Evolutionary conservation across 2,113 vertebrate genomes (phyloP).

Genomic region (Gymnocephalus cernua): DNA sequence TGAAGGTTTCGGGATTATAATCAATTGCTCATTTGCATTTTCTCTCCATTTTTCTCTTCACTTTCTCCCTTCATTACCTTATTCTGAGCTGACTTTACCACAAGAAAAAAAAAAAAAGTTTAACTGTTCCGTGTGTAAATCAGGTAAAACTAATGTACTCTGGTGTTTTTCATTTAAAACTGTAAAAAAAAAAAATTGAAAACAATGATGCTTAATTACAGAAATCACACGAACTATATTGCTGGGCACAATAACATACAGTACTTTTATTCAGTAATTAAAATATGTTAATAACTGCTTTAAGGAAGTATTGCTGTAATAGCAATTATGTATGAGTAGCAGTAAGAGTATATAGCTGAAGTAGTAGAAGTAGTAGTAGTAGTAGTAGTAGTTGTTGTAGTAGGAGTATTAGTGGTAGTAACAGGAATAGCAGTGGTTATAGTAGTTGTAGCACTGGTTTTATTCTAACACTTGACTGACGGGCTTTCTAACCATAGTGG

Average conservation of each 20-base stretch:
- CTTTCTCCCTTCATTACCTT: background rate
- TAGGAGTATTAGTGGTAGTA: constrained; percentile 11
- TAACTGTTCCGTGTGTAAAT: background rate
- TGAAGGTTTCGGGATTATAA: constrained; percentile 9
- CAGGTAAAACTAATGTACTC: background rate
- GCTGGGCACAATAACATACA: background rate
- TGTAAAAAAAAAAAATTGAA: background rate
- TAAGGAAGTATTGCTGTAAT: background rate
- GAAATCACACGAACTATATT: background rate
- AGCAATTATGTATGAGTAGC: background rate
- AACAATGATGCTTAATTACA: background rate
- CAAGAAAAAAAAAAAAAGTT: too few relatives aligned
- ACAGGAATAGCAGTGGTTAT: constrained; percentile 18
- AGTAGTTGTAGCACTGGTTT: constrained; percentile 30
- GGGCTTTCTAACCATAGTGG: constrained; percentile 40
- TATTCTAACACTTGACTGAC: constrained; percentile 49
- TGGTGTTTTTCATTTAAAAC: background rate
- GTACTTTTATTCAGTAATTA: background rate
- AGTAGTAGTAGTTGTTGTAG: background rate
- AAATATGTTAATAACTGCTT: background rate
- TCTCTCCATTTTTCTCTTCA: background rate
- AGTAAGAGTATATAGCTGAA: background rate
- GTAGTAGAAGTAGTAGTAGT: background rate
- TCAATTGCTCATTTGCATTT: background rate
- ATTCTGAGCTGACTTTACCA: background rate